Percentiles rank a stretch among this genome's conserved stretches.
Evolutionary conservation across 2,888 invertebrate genomes (phyloP).

Genomic region (Dicycla oo): DNA sequence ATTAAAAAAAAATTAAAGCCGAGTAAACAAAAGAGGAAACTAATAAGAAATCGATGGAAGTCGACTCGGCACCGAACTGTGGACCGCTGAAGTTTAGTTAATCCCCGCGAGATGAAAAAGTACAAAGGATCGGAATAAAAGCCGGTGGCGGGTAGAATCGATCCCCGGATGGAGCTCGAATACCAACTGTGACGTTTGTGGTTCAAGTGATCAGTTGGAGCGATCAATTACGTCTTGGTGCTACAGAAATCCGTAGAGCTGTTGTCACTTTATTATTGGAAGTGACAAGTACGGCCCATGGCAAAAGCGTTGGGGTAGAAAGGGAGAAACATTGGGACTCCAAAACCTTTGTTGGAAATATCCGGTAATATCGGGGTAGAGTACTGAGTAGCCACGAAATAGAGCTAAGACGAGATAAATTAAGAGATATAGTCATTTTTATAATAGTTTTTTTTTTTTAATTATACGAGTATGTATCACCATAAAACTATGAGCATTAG

Average conservation of each 20-base stretch:
- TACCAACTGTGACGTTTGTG: slow-evolving; percentile 73
- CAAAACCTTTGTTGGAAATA: neutral
- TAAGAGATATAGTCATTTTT: no score
- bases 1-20: slow-evolving; percentile 57
- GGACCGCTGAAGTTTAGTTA: slow-evolving; percentile 81
- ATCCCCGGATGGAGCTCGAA: slow-evolving; percentile 79
- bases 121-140: slow-evolving; percentile 83
- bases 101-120: slow-evolving; percentile 88
- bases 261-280: slow-evolving; percentile 52
- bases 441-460: no score
- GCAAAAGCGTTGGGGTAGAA: neutral
- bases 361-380: no score
- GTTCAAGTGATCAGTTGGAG: slow-evolving; percentile 61
- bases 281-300: slow-evolving; percentile 12
- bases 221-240: slow-evolving; percentile 60
- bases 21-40: slow-evolving; percentile 72
- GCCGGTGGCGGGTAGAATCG: slow-evolving; percentile 80
- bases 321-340: neutral
- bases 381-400: no score
- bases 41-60: slow-evolving; percentile 77
- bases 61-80: slow-evolving; percentile 71
- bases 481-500: neutral
- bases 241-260: slow-evolving; percentile 41
- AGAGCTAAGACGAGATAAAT: no score
- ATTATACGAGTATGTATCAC: neutral